Conservation (phyloP, 2,113 vertebrate species). For the Callorhinus ursinus region DNA sequence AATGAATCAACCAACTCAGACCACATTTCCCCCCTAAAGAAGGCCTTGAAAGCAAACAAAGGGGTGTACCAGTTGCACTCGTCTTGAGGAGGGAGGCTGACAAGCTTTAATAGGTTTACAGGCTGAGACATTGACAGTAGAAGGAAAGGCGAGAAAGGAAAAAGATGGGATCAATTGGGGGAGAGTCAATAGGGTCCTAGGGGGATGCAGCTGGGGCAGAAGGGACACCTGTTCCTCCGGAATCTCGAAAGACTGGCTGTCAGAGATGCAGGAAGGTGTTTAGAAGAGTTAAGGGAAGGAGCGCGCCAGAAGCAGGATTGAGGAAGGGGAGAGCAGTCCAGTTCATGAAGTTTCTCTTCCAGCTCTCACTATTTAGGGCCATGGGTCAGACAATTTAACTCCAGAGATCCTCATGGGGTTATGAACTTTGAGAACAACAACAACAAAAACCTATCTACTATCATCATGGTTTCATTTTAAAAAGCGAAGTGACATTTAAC, state of each 20-base stretch:
- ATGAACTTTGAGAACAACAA: not conserved
- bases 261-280: not conserved
- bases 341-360: conserved; percentile 30
- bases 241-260: not conserved
- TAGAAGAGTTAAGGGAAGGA: not conserved
- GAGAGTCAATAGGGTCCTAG: not conserved
- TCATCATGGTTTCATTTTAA: not conserved
- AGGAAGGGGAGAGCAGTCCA: not conserved
- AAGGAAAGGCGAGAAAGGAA: not conserved
- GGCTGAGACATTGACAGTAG: not conserved
- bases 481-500: not conserved
- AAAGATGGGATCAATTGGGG: not conserved
- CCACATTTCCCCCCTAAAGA: not conserved
- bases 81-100: not conserved
- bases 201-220: not conserved
- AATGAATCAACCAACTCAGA: not conserved
- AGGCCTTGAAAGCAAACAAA: not conserved
- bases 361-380: not conserved
- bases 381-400: not conserved
- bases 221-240: conserved; percentile 45
- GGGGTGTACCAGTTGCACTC: not conserved
- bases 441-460: not conserved
- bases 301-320: not conserved
- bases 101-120: not conserved
- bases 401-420: not conserved